Base-by-base conservation (phyloP, 1,140 invertebrate genomes). In the Pygmarrhopalites habei region DNA sequence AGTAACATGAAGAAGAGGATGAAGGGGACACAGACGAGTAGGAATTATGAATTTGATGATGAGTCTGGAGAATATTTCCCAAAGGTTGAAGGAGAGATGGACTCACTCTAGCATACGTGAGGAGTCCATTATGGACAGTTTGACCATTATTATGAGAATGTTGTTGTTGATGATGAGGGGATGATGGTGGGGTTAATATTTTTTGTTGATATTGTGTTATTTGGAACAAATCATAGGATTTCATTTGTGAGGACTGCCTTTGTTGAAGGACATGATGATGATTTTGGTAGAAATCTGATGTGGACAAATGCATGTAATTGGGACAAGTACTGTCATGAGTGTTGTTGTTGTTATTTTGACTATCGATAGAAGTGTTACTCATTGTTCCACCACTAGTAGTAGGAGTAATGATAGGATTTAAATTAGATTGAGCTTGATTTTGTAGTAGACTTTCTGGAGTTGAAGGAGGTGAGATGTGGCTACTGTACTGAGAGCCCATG, bases 381-480 rank as follows among this genome's bases (percentile, higher is more conserved):
- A 46, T 46, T 46, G n/a, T 46, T 46, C 35, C n/a, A n/a, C n/a
- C n/a, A n/a, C n/a, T n/a, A n/a, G n/a, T n/a, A n/a, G n/a, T n/a
- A n/a, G n/a, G n/a, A n/a, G n/a, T n/a, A n/a, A n/a, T n/a, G n/a
- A n/a, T 21, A 43, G 26, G 19, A 61, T 52, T 51, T 39, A 26
- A 10, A 35, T 35, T 52, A 29, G 19, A 44, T 30, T 44, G 44
- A 28, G 35, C 1, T 7, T 23, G 1, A 57, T 14, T 35, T 60
- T 57, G 60, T 53, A 58, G 23, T n/a, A 52, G 58, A 58, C 69
- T 73, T 63, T 79, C 77, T 25, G 78, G 79, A 29, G 79, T 79
- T 30, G 78, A 74, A 15, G 79, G 78, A 26, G 79, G 79, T 21
- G 79, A 79, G 51, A 79, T 73, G 58, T 78, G 75, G 14, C 74